Evolutionary conservation across 2,888 invertebrate species (phyloP).

Genomic region (Tipula unca): DNA sequence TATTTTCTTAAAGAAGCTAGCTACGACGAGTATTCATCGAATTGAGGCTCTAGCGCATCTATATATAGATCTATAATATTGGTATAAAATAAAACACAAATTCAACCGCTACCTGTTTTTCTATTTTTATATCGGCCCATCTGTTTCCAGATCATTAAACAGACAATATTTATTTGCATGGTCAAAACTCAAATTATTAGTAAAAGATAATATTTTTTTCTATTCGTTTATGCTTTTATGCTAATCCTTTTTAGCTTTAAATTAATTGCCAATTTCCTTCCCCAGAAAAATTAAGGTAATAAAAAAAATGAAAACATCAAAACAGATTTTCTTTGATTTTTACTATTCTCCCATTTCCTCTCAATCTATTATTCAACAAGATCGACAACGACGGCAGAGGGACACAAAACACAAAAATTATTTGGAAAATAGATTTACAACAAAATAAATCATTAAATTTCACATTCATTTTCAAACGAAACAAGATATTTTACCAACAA

Average conservation of each 20-base stretch:
- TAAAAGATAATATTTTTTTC: background rate
- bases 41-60: no score
- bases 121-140: background rate
- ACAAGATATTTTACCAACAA: background rate
- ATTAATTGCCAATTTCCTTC: constrained; percentile 14
- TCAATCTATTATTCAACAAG: background rate
- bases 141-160: background rate
- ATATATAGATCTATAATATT: no score
- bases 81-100: background rate
- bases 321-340: background rate
- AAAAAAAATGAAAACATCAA: background rate
- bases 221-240: background rate
- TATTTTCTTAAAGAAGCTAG: no score
- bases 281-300: background rate
- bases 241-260: background rate
- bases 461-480: background rate
- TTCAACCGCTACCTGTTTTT: background rate
- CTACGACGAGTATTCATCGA: no score
- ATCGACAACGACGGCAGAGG: background rate
- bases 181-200: background rate
- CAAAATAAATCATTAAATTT: constrained; percentile 14
- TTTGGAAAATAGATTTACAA: background rate
- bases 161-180: background rate
- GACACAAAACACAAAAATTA: background rate
- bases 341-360: background rate